Base-by-base conservation (phyloP, 2,797 vertebrate genomes). In the Spheniscus humboldti region DNA sequence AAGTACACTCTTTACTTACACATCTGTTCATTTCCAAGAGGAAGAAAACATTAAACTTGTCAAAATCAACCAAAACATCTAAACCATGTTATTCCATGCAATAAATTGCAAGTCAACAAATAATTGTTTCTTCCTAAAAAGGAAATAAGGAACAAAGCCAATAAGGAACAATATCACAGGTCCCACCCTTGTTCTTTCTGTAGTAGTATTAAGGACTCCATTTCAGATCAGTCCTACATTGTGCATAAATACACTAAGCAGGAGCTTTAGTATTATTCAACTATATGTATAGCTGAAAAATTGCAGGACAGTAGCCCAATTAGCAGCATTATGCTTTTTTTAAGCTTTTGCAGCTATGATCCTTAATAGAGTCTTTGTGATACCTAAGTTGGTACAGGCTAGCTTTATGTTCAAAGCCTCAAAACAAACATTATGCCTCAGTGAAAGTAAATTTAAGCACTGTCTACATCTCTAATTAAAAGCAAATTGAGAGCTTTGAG, bases 361-460 rank as follows among this genome's bases (percentile, higher is more conserved):
- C 63, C 52, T 92, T 57, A 63, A 35, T 11, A 77, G 52, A 87
- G 37, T 56, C 59, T 72, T 22, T 56, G 55, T 22, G 30, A 31
- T 53, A 88, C 12, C 56, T 22, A 62, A 47, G 13, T 13, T 90
- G 85, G 90, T 69, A 90, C 59, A 63, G 63, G 25, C 63, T 82
- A 56, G 55, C 67, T 87, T 68, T 66, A 71, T 48, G 37, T 64
- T 87, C 41, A 83, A 67, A 89, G 60, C 63, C 41, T 92, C 71
- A 87, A 93, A 90, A 90, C 22, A 96, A 96, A 89, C 48, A 35
- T 91, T 76, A 93, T 71, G 88, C 90, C 68, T 93, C 67, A 86
- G 31, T 82, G 88, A 81, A 96, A 88, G 43, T 10, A 84, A 69
- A n/a, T 87, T 86, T 77, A 94, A 96, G 84, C 64, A 72, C 72